A percentile compares a stretch with the other conserved stretches of the same genome.
Conservation (phyloP, 1,140 invertebrate species). For the Tetraneura akinire region DNA sequence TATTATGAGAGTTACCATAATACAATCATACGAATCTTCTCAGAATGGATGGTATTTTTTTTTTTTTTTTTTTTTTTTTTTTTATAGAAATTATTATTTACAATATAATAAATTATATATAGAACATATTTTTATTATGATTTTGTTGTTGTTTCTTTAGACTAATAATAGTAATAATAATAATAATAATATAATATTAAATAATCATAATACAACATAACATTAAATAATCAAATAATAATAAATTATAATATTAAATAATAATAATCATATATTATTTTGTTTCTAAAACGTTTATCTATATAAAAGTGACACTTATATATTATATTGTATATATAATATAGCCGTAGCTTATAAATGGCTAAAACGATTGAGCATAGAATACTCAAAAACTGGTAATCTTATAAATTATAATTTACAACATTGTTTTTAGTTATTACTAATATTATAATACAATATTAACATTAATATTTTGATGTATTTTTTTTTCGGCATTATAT, state of each 20-base stretch:
- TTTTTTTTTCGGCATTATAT: conserved; percentile 14
- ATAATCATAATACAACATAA: no score
- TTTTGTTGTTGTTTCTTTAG: conserved; percentile 13
- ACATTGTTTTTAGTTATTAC: conserved; percentile 31
- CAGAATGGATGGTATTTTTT: conserved; percentile 19
- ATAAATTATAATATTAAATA: no score
- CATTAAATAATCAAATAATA: no score
- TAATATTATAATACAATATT: background rate
- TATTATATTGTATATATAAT: no score
- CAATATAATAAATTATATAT: conserved; percentile 16
- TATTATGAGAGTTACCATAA: background rate
- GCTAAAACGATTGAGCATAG: conserved; percentile 43
- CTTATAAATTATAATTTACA: conserved; percentile 39
- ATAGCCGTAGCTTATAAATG: conserved; percentile 11
- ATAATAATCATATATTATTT: background rate
- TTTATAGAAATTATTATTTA: conserved; percentile 33
- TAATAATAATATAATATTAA: no score
- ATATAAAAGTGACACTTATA: conserved; percentile 36
- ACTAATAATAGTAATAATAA: background rate
- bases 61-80: no score
- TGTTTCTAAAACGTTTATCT: conserved; percentile 31
- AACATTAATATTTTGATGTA: conserved; percentile 21
- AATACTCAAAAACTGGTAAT: conserved; percentile 41
- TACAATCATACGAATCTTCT: background rate
- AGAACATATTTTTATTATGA: background rate